A percentile compares a stretch with the other conserved stretches of the same genome.
These are phyloP conservation scores for Galeruca laticollis DNA, from an alignment of 2,888 invertebrate genomes.

Conservation along the genomic window DNA sequence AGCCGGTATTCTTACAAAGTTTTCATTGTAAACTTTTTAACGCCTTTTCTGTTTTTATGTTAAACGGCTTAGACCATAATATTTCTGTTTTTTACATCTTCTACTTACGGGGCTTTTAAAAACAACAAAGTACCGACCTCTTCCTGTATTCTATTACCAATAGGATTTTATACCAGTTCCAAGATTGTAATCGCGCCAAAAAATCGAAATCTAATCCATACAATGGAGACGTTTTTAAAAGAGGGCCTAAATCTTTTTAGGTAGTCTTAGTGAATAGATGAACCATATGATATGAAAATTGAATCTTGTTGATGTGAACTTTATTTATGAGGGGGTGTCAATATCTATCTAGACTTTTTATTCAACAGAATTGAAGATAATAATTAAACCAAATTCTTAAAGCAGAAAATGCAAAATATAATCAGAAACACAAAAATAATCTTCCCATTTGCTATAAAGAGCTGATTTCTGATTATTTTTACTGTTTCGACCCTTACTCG, in stretches of 20 bases:
- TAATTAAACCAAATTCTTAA: too few relatives aligned
- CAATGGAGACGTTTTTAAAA: conserved; percentile 8
- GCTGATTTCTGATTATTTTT: too few relatives aligned
- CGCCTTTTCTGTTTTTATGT: neutral
- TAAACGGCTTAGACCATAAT: neutral
- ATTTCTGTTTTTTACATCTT: conserved; percentile 8
- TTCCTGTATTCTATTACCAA: conserved; percentile 16
- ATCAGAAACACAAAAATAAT: too few relatives aligned
- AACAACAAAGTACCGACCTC: conserved; percentile 17
- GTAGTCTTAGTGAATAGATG: conserved; percentile 10
- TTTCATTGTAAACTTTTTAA: conserved; percentile 4
- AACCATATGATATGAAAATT: conserved; percentile 20
- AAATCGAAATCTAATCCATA: conserved; percentile 16
- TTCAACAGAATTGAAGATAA: too few relatives aligned
- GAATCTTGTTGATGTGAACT: neutral
- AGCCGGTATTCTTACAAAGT: neutral
- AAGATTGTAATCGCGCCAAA: conserved; percentile 11
- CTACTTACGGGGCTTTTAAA: conserved; percentile 2
- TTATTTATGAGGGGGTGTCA: neutral
- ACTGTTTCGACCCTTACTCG: too few relatives aligned
- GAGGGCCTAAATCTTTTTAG: conserved; percentile 16
- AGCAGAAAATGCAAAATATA: too few relatives aligned
- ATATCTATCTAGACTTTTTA: neutral
- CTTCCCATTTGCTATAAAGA: too few relatives aligned
- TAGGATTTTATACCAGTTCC: neutral